Evolutionary conservation across 1,140 invertebrate species (phyloP).

Genomic region (Zaprionus vittiger): DNA sequence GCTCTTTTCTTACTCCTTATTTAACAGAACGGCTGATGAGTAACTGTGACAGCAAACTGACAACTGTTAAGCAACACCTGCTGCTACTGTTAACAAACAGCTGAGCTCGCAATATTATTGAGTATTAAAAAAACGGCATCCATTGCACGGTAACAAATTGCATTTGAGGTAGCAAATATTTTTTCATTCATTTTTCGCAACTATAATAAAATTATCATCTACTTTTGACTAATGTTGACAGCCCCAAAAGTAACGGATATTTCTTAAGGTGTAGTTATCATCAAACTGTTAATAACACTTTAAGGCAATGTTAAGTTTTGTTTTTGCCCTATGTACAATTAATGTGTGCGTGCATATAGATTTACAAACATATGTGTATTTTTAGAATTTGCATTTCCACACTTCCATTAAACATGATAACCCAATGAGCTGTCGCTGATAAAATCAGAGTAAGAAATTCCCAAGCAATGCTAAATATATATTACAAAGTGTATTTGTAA

Average conservation of each 20-base stretch:
- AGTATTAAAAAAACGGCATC: not conserved
- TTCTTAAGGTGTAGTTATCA: not conserved
- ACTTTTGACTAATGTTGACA: not conserved
- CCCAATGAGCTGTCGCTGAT: conserved; percentile 2
- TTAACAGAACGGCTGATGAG: not conserved
- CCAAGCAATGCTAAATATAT: too few species aligned
- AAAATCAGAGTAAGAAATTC: conserved; percentile 14
- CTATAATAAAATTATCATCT: not conserved
- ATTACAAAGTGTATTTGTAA: not conserved
- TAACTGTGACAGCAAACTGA: not conserved
- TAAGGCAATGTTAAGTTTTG: conserved; percentile 1
- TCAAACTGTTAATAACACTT: conserved; percentile 7
- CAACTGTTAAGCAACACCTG: conserved; percentile 2
- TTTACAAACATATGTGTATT: not conserved
- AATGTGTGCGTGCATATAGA: not conserved
- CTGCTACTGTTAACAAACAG: not conserved
- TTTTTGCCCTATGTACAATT: not conserved
- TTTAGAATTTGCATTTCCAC: conserved; percentile 10
- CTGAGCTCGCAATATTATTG: not conserved
- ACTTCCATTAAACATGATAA: conserved; percentile 14
- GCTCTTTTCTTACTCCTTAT: too few species aligned
- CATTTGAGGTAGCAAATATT: not conserved
- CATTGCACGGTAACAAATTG: not conserved
- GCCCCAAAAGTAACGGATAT: not conserved
- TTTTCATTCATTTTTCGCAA: not conserved